These are phyloP conservation scores for Plutella xylostella DNA, from an alignment of 2,888 invertebrate genomes.

Conservation along the genomic window DNA sequence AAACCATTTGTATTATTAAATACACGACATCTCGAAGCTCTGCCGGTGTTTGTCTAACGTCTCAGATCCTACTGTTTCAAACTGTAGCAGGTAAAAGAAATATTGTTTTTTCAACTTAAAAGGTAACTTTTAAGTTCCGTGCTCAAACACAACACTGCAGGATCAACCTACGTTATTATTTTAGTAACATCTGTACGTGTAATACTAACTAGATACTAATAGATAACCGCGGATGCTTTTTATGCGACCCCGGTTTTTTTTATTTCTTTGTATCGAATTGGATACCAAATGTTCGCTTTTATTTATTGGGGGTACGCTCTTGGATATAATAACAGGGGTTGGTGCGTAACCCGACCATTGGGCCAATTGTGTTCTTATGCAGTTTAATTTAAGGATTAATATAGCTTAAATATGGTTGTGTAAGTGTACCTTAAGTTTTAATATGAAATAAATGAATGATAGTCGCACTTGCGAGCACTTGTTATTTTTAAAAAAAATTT, in stretches of 20 bases:
- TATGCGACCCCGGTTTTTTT: conserved; percentile 55
- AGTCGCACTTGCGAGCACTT: conserved; percentile 59
- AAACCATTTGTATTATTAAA: conserved; percentile 29
- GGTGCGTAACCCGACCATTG: no score
- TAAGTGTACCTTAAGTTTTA: conserved; percentile 22
- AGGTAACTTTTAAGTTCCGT: conserved; percentile 19
- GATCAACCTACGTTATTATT: conserved; percentile 60
- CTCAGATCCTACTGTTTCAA: conserved; percentile 33
- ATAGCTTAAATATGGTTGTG: background rate
- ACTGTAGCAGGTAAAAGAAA: conserved; percentile 18
- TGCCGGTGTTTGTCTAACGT: conserved; percentile 41
- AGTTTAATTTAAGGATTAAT: no score
- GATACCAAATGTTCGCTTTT: conserved; percentile 61
- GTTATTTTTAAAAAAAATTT: conserved; percentile 46
- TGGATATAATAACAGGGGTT: conserved; percentile 25
- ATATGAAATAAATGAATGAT: conserved; percentile 53
- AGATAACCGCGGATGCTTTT: conserved; percentile 68
- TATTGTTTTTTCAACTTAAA: conserved; percentile 13
- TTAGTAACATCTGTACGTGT: conserved; percentile 59
- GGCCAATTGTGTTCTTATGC: no score
- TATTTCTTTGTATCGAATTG: conserved; percentile 51
- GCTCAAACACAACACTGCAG: conserved; percentile 19
- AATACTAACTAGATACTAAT: conserved; percentile 67
- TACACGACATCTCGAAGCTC: background rate
- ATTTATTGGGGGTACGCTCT: conserved; percentile 48